Conservation (phyloP, 53 echinoderm and acorn worm genomes). For the Holothuria leucospilota region DNA sequence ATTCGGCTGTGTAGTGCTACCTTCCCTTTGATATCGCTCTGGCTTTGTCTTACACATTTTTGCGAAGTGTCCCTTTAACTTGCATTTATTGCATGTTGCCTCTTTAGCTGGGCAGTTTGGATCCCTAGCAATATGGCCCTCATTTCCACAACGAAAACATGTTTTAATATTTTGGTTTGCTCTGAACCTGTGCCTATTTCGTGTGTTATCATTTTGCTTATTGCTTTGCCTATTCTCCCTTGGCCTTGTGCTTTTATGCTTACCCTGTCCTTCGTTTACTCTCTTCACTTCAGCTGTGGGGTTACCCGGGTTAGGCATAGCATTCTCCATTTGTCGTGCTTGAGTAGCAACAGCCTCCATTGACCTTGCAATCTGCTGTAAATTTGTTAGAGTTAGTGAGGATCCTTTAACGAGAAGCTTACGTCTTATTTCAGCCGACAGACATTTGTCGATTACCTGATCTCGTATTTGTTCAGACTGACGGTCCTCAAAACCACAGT, state of each 20-base stretch:
- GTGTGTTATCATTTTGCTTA: no score
- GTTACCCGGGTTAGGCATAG: background rate
- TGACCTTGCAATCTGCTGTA: no score
- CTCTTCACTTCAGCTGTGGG: background rate
- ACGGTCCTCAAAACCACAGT: slow-evolving; percentile 45
- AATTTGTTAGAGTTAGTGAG: slow-evolving; percentile 27
- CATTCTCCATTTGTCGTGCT: background rate
- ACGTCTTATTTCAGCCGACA: slow-evolving; percentile 40
- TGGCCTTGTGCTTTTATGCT: no score
- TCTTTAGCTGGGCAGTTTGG: slow-evolving; percentile 54
- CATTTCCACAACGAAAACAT: slow-evolving; percentile 48
- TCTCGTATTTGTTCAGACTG: slow-evolving; percentile 53
- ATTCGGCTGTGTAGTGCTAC: background rate
- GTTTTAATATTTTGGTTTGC: background rate
- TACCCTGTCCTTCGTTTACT: background rate
- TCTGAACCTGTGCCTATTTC: background rate
- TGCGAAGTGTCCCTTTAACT: slow-evolving; percentile 49
- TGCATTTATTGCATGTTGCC: slow-evolving; percentile 60
- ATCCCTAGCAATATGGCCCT: slow-evolving; percentile 70
- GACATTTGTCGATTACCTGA: slow-evolving; percentile 71
- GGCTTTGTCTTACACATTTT: slow-evolving; percentile 55
- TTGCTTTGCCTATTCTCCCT: no score
- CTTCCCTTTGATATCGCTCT: background rate
- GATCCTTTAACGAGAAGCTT: slow-evolving; percentile 63
- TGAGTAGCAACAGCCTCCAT: slow-evolving; percentile 53